Evolutionary conservation across 2,888 invertebrate species (phyloP).

Genomic region (Orgyia antiqua): DNA sequence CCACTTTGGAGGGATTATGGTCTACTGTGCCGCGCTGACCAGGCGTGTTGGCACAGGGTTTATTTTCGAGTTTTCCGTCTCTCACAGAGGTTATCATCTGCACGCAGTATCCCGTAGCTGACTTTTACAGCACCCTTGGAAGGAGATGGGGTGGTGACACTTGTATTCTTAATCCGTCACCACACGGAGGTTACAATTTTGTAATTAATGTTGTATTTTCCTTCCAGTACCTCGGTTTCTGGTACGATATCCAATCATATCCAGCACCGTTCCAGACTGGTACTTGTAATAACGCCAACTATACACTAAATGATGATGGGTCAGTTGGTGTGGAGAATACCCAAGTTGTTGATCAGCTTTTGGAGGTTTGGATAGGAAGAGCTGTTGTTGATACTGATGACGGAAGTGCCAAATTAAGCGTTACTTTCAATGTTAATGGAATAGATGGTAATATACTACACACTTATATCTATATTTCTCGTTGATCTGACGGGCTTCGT

Average conservation of each 20-base stretch:
- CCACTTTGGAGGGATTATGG: too few relatives aligned
- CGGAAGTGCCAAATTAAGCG: constrained; percentile 45
- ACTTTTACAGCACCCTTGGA: too few relatives aligned
- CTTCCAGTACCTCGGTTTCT: constrained; percentile 46
- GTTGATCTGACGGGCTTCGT: too few relatives aligned
- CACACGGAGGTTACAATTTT: too few relatives aligned
- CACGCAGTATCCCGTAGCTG: too few relatives aligned
- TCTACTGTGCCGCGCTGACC: too few relatives aligned
- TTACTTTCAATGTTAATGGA: constrained; percentile 46
- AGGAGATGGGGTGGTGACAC: too few relatives aligned
- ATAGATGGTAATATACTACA: constrained; percentile 31
- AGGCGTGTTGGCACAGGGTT: too few relatives aligned
- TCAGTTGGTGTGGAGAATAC: constrained; percentile 47
- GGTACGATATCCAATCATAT: constrained; percentile 59
- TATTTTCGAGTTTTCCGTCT: too few relatives aligned
- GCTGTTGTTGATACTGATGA: constrained; percentile 39
- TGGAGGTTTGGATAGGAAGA: constrained; percentile 41
- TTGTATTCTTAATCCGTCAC: too few relatives aligned
- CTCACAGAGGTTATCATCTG: too few relatives aligned
- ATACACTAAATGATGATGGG: constrained; percentile 31
- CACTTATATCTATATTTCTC: not conserved
- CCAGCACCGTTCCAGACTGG: constrained; percentile 54
- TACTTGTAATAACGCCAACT: constrained; percentile 48
- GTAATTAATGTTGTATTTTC: too few relatives aligned
- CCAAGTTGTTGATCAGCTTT: constrained; percentile 44